Conservation (phyloP, 2,113 vertebrate species). For the Cryptomyrus ogoouensis region DNA sequence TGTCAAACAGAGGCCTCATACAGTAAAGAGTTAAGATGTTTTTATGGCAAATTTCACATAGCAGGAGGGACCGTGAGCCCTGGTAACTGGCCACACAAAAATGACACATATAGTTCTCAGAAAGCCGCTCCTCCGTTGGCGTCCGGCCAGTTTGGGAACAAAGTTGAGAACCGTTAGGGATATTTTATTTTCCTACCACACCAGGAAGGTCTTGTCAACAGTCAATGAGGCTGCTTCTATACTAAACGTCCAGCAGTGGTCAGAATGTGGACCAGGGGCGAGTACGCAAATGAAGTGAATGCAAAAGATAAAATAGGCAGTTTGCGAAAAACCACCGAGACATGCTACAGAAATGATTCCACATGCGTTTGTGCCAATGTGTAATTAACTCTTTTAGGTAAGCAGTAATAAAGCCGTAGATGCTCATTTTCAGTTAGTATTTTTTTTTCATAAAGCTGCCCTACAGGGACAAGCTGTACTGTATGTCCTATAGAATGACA, state of each 20-base stretch:
- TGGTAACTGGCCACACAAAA: background rate
- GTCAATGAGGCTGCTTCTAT: conserved; percentile 8
- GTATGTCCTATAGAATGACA: background rate
- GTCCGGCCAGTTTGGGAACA: conserved; percentile 21
- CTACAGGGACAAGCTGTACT: background rate
- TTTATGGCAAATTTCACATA: background rate
- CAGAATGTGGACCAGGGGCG: conserved; percentile 29
- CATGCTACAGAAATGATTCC: conserved; percentile 53
- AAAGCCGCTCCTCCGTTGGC: background rate
- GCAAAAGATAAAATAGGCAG: conserved; percentile 51
- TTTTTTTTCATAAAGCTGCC: conserved; percentile 23
- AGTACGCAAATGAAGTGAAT: conserved; percentile 37
- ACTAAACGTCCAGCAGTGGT: conserved; percentile 34
- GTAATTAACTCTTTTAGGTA: conserved; percentile 53
- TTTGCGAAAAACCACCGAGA: conserved; percentile 59
- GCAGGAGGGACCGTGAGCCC: background rate
- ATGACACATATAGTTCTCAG: background rate
- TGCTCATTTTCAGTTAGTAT: conserved; percentile 36
- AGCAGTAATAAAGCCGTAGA: conserved; percentile 53
- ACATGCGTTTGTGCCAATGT: conserved; percentile 45
- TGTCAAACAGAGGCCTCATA: background rate
- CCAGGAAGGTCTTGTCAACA: conserved; percentile 12
- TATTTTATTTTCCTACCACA: background rate
- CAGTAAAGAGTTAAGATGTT: background rate
- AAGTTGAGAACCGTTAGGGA: conserved; percentile 21